Conservation (phyloP, 2,797 vertebrate species). For the Coilia nasus region DNA sequence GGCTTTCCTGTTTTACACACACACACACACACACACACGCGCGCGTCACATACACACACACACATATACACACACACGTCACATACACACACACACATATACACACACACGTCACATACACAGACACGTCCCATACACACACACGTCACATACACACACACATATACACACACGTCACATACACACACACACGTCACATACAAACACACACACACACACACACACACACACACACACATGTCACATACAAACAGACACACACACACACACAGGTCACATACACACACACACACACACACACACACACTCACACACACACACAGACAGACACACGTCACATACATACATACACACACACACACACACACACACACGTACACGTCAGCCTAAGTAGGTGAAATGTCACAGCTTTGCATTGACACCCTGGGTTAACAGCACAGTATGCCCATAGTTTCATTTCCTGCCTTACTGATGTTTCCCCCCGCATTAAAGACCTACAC, state of each 20-base stretch:
- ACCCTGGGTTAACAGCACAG: background rate
- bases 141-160: background rate
- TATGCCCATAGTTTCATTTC: background rate
- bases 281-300: background rate
- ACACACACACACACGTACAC: background rate
- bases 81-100: background rate
- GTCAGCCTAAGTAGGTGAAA: background rate
- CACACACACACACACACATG: background rate
- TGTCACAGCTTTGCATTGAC: background rate
- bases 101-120: background rate
- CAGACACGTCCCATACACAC: background rate
- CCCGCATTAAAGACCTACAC: too few species aligned
- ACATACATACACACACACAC: background rate
- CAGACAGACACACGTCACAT: too few species aligned
- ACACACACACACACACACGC: background rate
- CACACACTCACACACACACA: background rate
- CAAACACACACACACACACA: background rate
- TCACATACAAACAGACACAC: background rate
- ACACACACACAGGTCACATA: background rate
- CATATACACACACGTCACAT: too few species aligned
- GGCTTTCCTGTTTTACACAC: slow-evolving; percentile 77
- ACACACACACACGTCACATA: too few species aligned
- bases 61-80: background rate
- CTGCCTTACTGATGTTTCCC: background rate
- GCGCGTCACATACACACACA: background rate